A percentile compares a stretch with the other conserved stretches of the same genome.
Conservation (phyloP, 30 jellyfish, hydroid and myxozoan genomes). For the Chironex yamaguchii region DNA sequence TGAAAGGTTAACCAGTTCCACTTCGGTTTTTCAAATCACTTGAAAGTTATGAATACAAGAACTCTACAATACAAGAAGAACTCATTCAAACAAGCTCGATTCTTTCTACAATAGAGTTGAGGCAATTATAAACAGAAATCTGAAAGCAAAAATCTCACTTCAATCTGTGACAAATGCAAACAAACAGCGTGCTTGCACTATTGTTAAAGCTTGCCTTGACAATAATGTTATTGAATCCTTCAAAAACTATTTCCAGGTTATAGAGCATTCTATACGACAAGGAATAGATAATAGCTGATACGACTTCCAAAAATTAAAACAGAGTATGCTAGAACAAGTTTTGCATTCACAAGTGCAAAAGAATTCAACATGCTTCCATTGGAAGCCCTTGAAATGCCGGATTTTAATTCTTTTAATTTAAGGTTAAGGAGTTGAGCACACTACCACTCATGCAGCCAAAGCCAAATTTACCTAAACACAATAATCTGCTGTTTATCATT, state of each 20-base stretch:
- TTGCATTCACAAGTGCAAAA: slow-evolving; percentile 34
- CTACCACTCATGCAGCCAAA: no score
- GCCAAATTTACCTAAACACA: no score
- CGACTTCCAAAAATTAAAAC: slow-evolving; percentile 49
- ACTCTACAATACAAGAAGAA: no score
- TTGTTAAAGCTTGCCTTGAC: slow-evolving; percentile 47
- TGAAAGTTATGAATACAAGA: no score
- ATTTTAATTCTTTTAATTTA: no score
- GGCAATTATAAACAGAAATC: slow-evolving; percentile 48
- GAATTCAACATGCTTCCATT: slow-evolving; percentile 26
- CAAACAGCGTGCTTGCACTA: slow-evolving; percentile 47
- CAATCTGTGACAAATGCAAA: slow-evolving; percentile 53
- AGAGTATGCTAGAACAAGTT: slow-evolving; percentile 36
- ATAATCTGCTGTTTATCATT: no score
- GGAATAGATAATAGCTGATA: not conserved
- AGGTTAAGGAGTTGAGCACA: no score
- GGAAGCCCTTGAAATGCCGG: slow-evolving; percentile 21
- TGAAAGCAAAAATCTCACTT: slow-evolving; percentile 60
- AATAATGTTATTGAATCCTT: slow-evolving; percentile 24
- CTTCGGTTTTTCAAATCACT: no score
- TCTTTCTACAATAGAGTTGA: slow-evolving; percentile 27
- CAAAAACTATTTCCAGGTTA: slow-evolving; percentile 38
- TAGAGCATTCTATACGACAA: slow-evolving; percentile 25
- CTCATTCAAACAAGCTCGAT: slow-evolving; percentile 18
- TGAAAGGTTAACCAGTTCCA: no score